Conservation (phyloP, 2,888 invertebrate species). For the Gasteruption jaculator region DNA sequence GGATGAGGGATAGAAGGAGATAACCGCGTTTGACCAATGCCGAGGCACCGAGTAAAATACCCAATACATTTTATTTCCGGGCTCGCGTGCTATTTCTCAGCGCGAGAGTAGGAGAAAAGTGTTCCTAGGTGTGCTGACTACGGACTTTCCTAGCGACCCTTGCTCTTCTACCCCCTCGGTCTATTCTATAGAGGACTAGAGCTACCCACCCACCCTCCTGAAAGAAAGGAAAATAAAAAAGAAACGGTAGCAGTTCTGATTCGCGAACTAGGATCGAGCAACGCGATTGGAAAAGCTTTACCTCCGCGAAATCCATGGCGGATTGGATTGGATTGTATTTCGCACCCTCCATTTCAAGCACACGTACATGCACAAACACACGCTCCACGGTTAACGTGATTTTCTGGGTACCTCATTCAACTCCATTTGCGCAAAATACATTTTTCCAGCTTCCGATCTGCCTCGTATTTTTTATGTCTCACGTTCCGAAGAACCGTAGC, state of each 20-base stretch:
- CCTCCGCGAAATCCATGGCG: conserved; percentile 25
- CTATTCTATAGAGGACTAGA: not conserved
- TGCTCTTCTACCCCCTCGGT: not conserved
- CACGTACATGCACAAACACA: too few species aligned
- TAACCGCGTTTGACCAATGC: conserved; percentile 33
- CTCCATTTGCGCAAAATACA: too few species aligned
- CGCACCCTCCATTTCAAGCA: too few species aligned
- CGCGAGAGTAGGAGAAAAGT: too few species aligned
- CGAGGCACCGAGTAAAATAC: conserved; percentile 36
- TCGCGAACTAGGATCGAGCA: too few species aligned
- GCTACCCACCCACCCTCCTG: conserved; percentile 11
- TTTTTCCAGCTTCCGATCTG: too few species aligned
- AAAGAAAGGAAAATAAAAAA: conserved; percentile 15
- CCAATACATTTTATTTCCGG: conserved; percentile 46
- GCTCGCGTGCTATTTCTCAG: too few species aligned
- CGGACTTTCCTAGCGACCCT: conserved; percentile 25
- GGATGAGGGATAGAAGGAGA: not conserved
- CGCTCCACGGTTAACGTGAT: too few species aligned
- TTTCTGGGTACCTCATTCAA: too few species aligned
- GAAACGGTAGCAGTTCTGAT: not conserved
- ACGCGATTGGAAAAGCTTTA: conserved; percentile 30
- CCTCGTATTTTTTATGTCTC: too few species aligned
- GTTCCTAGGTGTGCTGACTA: conserved; percentile 36
- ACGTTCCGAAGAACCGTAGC: too few species aligned
- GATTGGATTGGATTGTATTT: conserved; percentile 34